These are phyloP conservation scores for Schrankia costaestrigalis DNA, from an alignment of 2,888 invertebrate genomes.

Conservation along the genomic window DNA sequence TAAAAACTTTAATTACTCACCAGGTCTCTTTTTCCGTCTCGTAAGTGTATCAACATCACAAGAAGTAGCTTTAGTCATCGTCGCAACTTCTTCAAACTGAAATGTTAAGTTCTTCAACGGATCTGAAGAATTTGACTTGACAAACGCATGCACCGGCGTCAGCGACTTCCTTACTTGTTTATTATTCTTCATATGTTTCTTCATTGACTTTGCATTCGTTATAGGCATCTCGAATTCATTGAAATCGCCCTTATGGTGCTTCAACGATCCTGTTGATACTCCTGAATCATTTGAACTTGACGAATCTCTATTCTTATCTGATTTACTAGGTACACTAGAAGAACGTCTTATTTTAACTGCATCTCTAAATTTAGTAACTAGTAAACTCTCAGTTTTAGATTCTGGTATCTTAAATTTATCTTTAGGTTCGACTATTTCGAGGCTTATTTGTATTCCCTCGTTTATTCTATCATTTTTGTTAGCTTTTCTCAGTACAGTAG, in stretches of 20 bases:
- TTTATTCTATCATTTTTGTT: slow-evolving; percentile 64
- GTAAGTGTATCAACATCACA: slow-evolving; percentile 83
- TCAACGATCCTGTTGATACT: slow-evolving; percentile 84
- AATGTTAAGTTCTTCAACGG: slow-evolving; percentile 82
- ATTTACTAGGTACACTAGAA: slow-evolving; percentile 85
- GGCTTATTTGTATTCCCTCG: slow-evolving; percentile 46
- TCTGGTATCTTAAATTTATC: slow-evolving; percentile 69
- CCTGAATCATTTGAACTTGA: slow-evolving; percentile 87
- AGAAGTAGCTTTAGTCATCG: slow-evolving; percentile 82
- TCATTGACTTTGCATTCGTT: slow-evolving; percentile 70
- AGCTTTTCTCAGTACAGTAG: slow-evolving; percentile 65
- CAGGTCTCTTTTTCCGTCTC: slow-evolving; percentile 68
- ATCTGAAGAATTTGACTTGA: slow-evolving; percentile 83
- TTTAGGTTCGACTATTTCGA: slow-evolving; percentile 46
- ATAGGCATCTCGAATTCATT: slow-evolving; percentile 80
- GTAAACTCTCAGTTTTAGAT: slow-evolving; percentile 62
- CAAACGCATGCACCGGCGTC: slow-evolving; percentile 77
- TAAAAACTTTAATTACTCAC: slow-evolving; percentile 42
- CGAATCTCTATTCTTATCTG: slow-evolving; percentile 84
- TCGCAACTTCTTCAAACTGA: slow-evolving; percentile 82
- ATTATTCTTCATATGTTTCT: slow-evolving; percentile 66
- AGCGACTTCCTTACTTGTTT: slow-evolving; percentile 69
- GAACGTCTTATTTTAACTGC: slow-evolving; percentile 84
- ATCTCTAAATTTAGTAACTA: slow-evolving; percentile 71
- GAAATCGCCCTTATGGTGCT: slow-evolving; percentile 82